phyloP scores from a whole-genome alignment of 1,140 invertebrate genomes.

The Metopolophium dirhodum region DNA sequence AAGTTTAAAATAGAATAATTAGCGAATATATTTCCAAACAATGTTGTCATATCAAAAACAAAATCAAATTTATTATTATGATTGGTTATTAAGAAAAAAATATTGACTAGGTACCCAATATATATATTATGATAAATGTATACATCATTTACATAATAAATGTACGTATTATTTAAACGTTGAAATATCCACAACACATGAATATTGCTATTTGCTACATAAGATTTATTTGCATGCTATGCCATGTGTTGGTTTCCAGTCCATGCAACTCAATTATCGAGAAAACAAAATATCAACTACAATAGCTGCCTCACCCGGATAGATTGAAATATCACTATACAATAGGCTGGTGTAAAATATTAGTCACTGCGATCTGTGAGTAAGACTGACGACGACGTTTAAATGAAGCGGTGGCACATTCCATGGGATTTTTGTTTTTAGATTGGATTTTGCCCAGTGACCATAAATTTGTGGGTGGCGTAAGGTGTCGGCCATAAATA shows the following conservation, averaged over 20 bases:
- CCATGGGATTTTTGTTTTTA: background rate
- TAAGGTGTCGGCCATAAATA: slow-evolving; percentile 19
- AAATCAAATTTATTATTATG: no score
- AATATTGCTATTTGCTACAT: background rate
- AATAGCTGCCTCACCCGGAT: background rate
- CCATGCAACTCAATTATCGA: background rate
- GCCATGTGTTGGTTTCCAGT: background rate
- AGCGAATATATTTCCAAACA: no score
- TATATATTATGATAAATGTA: no score
- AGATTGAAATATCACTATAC: background rate
- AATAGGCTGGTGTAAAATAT: background rate
- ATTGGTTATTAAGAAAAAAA: no score
- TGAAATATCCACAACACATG: background rate
- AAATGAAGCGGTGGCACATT: background rate
- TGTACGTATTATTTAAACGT: no score
- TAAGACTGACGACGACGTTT: slow-evolving; percentile 41
- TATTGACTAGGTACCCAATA: no score
- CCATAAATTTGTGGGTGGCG: slow-evolving; percentile 19
- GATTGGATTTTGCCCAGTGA: background rate
- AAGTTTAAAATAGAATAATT: no score
- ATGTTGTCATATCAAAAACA: no score
- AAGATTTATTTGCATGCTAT: background rate
- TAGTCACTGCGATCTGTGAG: background rate
- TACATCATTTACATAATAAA: no score
- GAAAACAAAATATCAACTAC: background rate